phyloP scores from a whole-genome alignment of 2,113 vertebrate species.

The Parus major region DNA sequence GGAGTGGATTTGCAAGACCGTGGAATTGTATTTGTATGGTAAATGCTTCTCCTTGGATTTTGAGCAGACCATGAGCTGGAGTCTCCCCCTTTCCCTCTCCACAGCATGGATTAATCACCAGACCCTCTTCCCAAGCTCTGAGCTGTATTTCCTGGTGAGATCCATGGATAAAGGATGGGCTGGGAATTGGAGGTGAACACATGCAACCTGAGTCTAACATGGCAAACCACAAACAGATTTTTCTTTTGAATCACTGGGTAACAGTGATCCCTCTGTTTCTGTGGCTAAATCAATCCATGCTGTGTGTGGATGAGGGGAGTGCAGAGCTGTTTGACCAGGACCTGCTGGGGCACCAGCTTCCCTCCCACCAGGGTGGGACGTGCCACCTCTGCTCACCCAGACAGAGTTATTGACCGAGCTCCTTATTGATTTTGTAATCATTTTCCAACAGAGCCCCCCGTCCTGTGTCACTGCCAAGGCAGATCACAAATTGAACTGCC shows the following conservation, averaged over 20 bases:
- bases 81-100: not conserved
- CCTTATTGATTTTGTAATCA: constrained; percentile 55
- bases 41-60: not conserved
- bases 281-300: not conserved
- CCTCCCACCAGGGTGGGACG: not conserved
- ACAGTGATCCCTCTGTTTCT: not conserved
- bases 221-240: not conserved
- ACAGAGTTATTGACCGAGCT: not conserved
- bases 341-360: not conserved
- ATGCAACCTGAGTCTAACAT: rapidly evolving
- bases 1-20: not conserved
- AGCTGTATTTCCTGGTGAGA: not conserved
- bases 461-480: constrained; percentile 48
- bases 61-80: not conserved
- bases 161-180: not conserved
- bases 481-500: constrained; percentile 62
- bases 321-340: not conserved
- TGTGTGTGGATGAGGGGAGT: rapidly evolving
- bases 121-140: not conserved
- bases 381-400: not conserved
- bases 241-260: not conserved
- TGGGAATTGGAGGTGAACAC: not conserved
- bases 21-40: not conserved
- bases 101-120: not conserved
- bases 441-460: not conserved